These are phyloP conservation scores for Nephila pilipes DNA, from an alignment of 1,140 invertebrate species.

Conservation along the genomic window DNA sequence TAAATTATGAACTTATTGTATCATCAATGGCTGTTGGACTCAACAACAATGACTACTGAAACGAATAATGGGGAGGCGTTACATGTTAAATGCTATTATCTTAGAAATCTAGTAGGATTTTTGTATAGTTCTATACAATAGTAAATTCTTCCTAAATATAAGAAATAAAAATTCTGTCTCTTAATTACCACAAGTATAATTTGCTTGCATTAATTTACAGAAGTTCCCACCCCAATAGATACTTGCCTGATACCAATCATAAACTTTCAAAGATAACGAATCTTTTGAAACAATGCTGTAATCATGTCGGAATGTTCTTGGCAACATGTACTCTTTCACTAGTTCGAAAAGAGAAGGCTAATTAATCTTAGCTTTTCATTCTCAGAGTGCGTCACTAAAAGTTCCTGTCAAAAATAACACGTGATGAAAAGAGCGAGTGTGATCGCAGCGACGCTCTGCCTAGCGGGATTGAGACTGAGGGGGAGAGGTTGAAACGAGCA, in stretches of 20 bases:
- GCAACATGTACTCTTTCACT: background rate
- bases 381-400: conserved; percentile 12
- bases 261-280: background rate
- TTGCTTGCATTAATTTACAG: background rate
- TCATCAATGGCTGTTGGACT: too few relatives aligned
- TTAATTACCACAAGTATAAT: background rate
- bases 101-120: too few relatives aligned
- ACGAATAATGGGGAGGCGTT: too few relatives aligned
- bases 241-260: background rate
- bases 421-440: conserved; percentile 10
- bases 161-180: too few relatives aligned
- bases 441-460: conserved; percentile 1
- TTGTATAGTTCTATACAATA: too few relatives aligned
- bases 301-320: background rate
- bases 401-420: conserved; percentile 31
- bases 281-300: background rate
- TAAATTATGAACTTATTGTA: too few relatives aligned
- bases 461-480: background rate
- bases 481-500: conserved; percentile 6
- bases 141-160: too few relatives aligned
- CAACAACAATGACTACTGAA: too few relatives aligned
- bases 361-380: conserved; percentile 23
- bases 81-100: too few relatives aligned
- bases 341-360: background rate
- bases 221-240: background rate